phyloP scores from a whole-genome alignment of 2,888 invertebrate genomes.

The Caenorhabditis japonica region DNA sequence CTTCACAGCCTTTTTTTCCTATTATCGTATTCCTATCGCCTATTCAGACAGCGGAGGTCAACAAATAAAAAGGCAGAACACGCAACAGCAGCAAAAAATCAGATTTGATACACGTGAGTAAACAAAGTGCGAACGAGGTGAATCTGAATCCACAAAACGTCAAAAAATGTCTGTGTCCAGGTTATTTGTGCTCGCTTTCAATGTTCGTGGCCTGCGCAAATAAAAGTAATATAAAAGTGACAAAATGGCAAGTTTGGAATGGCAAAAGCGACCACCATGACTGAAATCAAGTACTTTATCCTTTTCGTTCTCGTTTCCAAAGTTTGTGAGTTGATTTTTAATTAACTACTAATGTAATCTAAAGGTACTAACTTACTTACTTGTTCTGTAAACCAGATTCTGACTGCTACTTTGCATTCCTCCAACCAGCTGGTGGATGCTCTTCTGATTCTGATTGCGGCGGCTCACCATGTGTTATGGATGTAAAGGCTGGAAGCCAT shows the following conservation, averaged over 20 bases:
- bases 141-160: constrained; percentile 45
- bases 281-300: constrained; percentile 16
- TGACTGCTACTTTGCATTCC: constrained; percentile 51
- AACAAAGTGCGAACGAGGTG: constrained; percentile 20
- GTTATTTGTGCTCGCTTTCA: constrained; percentile 44
- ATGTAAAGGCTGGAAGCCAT: constrained; percentile 29
- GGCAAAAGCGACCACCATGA: constrained; percentile 40
- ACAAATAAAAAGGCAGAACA: constrained; percentile 50
- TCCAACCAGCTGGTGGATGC: constrained; percentile 30
- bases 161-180: constrained; percentile 37
- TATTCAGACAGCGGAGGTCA: constrained; percentile 31
- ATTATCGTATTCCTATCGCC: constrained; percentile 3
- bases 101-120: constrained; percentile 50
- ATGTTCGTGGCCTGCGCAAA: constrained; percentile 52
- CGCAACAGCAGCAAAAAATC: constrained; percentile 44
- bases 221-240: constrained; percentile 47
- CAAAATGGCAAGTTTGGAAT: constrained; percentile 28
- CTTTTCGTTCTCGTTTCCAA: constrained; percentile 8
- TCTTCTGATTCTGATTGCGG: constrained; percentile 45
- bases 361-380: no score
- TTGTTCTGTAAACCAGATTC: constrained; percentile 8
- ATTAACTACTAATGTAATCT: neutral
- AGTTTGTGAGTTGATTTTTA: constrained; percentile 16
- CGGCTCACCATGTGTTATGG: constrained; percentile 47
- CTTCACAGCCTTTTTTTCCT: constrained; percentile 1